phyloP scores from a whole-genome alignment of 2,797 vertebrate species.

The Betta splendens region DNA sequence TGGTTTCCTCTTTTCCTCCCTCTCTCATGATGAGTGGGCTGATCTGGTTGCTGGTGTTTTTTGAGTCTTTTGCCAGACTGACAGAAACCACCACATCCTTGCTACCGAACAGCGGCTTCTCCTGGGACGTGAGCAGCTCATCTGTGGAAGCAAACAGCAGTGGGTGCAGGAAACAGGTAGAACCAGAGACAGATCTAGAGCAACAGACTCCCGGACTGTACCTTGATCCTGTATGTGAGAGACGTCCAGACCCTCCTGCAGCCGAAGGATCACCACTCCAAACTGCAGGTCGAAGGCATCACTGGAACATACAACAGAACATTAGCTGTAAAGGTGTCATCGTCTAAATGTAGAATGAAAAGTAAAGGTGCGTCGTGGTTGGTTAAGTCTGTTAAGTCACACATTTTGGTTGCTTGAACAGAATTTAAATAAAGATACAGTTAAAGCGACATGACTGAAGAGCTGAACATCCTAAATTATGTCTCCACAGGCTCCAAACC shows the following conservation, averaged over 20 bases:
- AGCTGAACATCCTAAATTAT: too few relatives aligned
- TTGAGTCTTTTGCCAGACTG: slow-evolving; percentile 83
- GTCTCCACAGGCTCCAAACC: too few relatives aligned
- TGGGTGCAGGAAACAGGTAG: not conserved
- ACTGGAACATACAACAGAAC: slow-evolving; percentile 67
- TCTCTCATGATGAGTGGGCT: slow-evolving; percentile 81
- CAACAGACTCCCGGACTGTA: slow-evolving; percentile 68
- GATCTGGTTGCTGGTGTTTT: slow-evolving; percentile 83
- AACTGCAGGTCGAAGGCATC: slow-evolving; percentile 95
- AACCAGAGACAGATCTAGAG: slow-evolving; percentile 56
- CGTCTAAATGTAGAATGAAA: too few relatives aligned
- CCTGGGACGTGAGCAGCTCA: slow-evolving; percentile 87
- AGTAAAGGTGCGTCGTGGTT: too few relatives aligned
- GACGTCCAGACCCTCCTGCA: slow-evolving; percentile 92
- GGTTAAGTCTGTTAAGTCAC: too few relatives aligned
- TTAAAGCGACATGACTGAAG: too few relatives aligned
- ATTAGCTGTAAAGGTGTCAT: not conserved
- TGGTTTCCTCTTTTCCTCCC: slow-evolving; percentile 67
- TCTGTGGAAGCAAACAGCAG: slow-evolving; percentile 71
- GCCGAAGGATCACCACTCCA: slow-evolving; percentile 90
- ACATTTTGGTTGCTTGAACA: too few relatives aligned
- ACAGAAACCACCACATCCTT: slow-evolving; percentile 88
- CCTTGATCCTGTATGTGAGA: slow-evolving; percentile 95
- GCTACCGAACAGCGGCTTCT: slow-evolving; percentile 84
- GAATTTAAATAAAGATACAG: too few relatives aligned